These are phyloP conservation scores for Albula glossodonta DNA, from an alignment of 2,113 vertebrate genomes.

Conservation along the genomic window DNA sequence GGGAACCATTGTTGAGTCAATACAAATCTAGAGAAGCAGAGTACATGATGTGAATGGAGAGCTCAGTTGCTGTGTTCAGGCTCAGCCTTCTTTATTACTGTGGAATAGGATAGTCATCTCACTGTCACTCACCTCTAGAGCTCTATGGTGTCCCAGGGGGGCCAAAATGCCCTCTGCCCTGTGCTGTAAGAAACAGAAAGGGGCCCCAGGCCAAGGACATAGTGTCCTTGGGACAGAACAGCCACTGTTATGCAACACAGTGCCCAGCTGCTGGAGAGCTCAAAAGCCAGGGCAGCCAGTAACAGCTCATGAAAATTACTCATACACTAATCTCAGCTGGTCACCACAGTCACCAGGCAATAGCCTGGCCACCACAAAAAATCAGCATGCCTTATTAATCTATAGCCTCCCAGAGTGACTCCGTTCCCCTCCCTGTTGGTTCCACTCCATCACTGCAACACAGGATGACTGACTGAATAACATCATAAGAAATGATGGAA, in stretches of 20 bases:
- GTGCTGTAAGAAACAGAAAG: too few species aligned
- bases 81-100: not conserved
- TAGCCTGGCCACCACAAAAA: too few species aligned
- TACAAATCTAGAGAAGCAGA: too few species aligned
- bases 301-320: not conserved
- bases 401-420: too few species aligned
- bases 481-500: too few species aligned
- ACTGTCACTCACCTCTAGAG: not conserved
- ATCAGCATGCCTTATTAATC: too few species aligned
- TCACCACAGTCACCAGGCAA: not conserved
- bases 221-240: not conserved
- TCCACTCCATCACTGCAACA: too few species aligned
- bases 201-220: not conserved
- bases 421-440: too few species aligned
- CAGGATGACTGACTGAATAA: too few species aligned
- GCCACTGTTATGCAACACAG: not conserved
- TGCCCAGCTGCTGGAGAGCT: too few species aligned
- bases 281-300: not conserved
- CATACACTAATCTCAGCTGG: not conserved
- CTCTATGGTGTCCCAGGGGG: not conserved
- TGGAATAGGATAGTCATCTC: not conserved
- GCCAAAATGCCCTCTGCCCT: not conserved
- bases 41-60: not conserved
- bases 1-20: too few species aligned
- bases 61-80: not conserved